A percentile compares a stretch with the other conserved stretches of the same genome.
These are phyloP conservation scores for Argyrosomus regius DNA, from an alignment of 2,797 vertebrate genomes.

Conservation along the genomic window DNA sequence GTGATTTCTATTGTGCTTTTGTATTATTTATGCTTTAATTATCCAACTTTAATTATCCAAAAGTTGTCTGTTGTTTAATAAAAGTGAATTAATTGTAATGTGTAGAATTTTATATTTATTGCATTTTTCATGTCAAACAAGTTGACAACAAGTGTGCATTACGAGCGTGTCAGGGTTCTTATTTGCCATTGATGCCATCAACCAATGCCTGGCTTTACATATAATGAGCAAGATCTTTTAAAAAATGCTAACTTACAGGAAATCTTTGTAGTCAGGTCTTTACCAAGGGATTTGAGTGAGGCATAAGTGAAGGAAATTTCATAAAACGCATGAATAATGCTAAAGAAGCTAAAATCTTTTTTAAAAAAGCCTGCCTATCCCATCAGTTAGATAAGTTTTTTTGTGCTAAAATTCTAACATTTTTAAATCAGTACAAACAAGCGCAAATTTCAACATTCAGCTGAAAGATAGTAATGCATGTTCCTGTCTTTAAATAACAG, in stretches of 20 bases:
- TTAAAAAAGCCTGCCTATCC: neutral
- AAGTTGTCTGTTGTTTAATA: constrained; percentile 75
- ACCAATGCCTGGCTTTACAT: neutral
- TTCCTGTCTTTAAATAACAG: neutral
- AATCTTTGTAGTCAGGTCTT: neutral
- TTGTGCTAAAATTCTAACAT: neutral
- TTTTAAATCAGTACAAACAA: neutral
- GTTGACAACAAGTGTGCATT: neutral
- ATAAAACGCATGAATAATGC: no score
- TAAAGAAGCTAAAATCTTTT: no score
- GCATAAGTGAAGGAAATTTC: neutral
- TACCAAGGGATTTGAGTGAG: neutral
- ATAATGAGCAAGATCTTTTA: neutral
- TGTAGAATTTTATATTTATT: neutral
- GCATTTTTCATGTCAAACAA: neutral
- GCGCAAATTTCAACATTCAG: neutral
- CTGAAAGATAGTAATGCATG: neutral
- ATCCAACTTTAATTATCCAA: constrained; percentile 45
- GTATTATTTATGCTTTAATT: constrained; percentile 68
- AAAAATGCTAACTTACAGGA: neutral
- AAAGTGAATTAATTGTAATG: constrained; percentile 60
- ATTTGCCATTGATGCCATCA: neutral
- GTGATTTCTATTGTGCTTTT: constrained; percentile 79
- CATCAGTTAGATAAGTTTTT: neutral
- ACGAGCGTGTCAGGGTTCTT: neutral